Evolutionary conservation across 2,113 vertebrate species (phyloP).

Genomic region (Labeo catla): DNA sequence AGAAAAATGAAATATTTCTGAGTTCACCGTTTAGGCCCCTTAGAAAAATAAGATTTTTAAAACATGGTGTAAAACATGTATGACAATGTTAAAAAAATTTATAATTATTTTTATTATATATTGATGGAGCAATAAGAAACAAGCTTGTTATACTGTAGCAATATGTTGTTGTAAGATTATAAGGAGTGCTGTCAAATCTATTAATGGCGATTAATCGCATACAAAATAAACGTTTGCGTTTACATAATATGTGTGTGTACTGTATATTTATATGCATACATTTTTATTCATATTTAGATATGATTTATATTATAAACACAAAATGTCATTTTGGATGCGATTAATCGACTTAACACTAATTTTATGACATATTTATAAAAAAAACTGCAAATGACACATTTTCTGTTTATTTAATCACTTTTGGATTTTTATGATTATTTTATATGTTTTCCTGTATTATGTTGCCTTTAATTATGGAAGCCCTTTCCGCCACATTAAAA

Average conservation of each 20-base stretch:
- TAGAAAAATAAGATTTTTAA: background rate
- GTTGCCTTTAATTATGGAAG: background rate
- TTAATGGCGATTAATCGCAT: no score
- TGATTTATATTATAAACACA: no score
- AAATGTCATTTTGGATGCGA: no score
- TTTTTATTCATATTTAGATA: no score
- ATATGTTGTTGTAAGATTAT: background rate
- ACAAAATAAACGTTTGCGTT: no score
- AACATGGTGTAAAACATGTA: background rate
- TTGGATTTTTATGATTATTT: background rate
- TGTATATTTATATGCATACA: no score
- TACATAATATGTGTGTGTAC: no score
- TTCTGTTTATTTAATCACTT: background rate
- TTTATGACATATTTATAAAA: background rate
- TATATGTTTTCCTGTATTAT: background rate
- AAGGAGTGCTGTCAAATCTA: no score
- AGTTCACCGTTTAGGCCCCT: background rate
- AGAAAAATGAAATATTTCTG: background rate
- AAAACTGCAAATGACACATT: background rate
- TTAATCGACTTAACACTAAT: background rate
- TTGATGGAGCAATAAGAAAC: background rate
- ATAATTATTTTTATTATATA: background rate
- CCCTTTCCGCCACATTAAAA: background rate
- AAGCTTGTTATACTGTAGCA: background rate
- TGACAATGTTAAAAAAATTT: background rate